Base-by-base conservation (phyloP, 2,888 invertebrate species). In the Leptarthrus brevirostris region DNA sequence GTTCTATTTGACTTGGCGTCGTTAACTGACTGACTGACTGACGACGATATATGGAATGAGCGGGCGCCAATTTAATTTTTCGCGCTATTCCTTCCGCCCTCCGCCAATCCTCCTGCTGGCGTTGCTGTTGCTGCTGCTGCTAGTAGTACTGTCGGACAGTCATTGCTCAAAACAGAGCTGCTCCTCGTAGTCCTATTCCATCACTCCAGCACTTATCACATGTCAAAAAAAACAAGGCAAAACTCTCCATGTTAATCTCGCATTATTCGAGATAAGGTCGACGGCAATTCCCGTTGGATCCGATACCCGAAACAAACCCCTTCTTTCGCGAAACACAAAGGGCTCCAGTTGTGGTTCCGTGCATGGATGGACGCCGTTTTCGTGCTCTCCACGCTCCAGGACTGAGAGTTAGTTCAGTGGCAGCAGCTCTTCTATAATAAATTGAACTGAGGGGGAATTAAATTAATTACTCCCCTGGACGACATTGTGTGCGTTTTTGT, bases 1-100 rank as follows among this genome's bases (percentile, higher is more conserved):
- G 77, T 75, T 77, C 77, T 75, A 78, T 77, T 76, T 77, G 78
- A 77, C 76, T 75, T 76, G 72, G 74, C 74, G 77, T 77, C 76
- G 76, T 76, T 74, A 75, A 76, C 76, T 77, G 76, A 77, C 74
- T 77, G 75, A 73, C 40, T 36, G 61, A 49, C 52, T 10, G 40
- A 16, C 20, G 34, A 36, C 72, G 40, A 73, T 49, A 73, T 64
- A 64, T 64, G 53, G 64, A 73, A 58, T 64, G 73, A 64, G 64
- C 52, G 73, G 61, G 64, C 73, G 53, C 73, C 61, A 73, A 73
- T 64, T 69, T 69, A 49, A 52, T 69, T 69, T 69, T 69, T 69
- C 69, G 69, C 47, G 69, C 58, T 61, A 18, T 52, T 69, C 52
- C 69, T 69, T 69, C 52, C 69, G 44, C 44, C 44, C 64, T 26